Percentiles rank a stretch among this genome's conserved stretches.
Conservation (phyloP, 2,888 invertebrate species). For the Drosophila lacicola region DNA sequence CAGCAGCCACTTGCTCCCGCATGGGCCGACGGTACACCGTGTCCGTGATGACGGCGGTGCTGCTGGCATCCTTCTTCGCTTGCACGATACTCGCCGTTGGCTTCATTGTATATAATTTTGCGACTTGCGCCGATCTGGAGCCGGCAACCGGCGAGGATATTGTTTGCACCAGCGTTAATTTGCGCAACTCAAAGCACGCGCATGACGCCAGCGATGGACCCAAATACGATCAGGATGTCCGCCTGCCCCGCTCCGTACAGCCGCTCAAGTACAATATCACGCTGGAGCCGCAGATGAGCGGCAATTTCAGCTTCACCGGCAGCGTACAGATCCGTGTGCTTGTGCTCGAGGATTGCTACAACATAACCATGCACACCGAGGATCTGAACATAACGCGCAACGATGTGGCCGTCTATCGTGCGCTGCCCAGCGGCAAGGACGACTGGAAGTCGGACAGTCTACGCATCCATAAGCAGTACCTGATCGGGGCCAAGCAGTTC, state of each 20-base stretch:
- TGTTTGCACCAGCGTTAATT: conserved; percentile 75
- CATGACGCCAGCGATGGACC: conserved; percentile 43
- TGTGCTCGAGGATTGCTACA: conserved; percentile 86
- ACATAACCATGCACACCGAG: conserved; percentile 91
- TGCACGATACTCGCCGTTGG: conserved; percentile 89
- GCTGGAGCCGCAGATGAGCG: conserved; percentile 90
- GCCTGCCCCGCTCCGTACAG: conserved; percentile 89
- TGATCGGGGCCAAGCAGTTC: conserved; percentile 89
- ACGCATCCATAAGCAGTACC: conserved; percentile 85
- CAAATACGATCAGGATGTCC: conserved; percentile 87
- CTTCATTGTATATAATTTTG: conserved; percentile 91
- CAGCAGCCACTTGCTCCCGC: conserved; percentile 62
- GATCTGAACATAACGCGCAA: conserved; percentile 88
- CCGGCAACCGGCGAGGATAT: conserved; percentile 73
- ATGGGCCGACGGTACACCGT: conserved; percentile 87
- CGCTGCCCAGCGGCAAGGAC: conserved; percentile 28
- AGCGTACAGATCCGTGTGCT: conserved; percentile 88
- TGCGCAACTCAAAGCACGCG: conserved; percentile 60
- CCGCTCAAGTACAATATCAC: conserved; percentile 90
- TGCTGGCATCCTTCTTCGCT: conserved; percentile 88
- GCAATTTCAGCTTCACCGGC: conserved; percentile 92
- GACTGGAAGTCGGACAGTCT: conserved; percentile 43
- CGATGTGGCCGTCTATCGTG: conserved; percentile 85
- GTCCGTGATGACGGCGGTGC: conserved; percentile 88
- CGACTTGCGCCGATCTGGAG: conserved; percentile 87